Evolutionary conservation across 2,113 vertebrate species (phyloP).

Genomic region (Phaethornis superciliosus): DNA sequence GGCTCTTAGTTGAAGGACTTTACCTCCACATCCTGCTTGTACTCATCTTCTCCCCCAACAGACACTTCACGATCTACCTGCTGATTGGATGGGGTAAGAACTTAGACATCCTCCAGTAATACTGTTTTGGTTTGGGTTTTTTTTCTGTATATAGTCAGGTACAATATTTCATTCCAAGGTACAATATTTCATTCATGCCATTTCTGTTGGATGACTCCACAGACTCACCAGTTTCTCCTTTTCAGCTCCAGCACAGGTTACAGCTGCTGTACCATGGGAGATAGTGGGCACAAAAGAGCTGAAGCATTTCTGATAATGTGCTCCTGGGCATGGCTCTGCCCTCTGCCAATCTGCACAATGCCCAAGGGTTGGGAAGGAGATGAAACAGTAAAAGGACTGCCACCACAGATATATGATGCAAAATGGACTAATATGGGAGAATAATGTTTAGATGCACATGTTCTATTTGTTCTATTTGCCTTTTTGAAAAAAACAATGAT

Average conservation of each 20-base stretch:
- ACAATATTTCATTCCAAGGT: not conserved
- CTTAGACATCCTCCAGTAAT: not conserved
- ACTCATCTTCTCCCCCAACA: conserved; percentile 82
- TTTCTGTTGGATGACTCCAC: not conserved
- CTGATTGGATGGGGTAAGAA: conserved; percentile 92
- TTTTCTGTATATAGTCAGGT: not conserved
- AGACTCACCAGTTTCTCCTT: not conserved
- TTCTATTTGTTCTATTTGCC: not conserved
- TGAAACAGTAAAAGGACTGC: not conserved
- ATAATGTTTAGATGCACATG: not conserved
- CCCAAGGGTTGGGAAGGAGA: not conserved
- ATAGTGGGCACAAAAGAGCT: not conserved
- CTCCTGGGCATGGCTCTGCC: not conserved
- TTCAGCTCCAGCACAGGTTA: not conserved
- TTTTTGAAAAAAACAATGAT: not conserved
- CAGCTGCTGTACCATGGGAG: accelerated
- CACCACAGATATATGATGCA: not conserved
- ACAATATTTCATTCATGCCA: too few species aligned
- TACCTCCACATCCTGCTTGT: conserved; percentile 90
- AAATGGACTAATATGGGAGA: not conserved
- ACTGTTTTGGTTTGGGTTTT: not conserved
- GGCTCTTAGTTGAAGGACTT: conserved; percentile 92
- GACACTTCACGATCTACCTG: conserved; percentile 83
- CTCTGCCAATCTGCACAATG: not conserved
- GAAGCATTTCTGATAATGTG: not conserved